Evolutionary conservation across 2,797 vertebrate species (phyloP).

Genomic region (Octomys mimax): DNA sequence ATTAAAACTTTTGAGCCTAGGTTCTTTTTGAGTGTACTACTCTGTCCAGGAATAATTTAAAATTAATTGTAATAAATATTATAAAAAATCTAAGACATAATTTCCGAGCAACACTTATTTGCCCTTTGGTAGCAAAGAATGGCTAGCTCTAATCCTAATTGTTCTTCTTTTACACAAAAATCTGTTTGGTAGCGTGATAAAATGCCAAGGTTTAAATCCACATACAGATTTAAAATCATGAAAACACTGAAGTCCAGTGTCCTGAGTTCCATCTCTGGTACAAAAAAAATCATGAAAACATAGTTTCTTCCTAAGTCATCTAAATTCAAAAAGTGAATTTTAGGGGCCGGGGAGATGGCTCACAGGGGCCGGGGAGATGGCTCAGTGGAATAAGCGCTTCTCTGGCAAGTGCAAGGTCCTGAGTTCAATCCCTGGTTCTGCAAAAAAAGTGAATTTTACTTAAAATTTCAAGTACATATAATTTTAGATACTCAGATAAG

Average conservation of each 20-base stretch:
- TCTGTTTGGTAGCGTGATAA: constrained; percentile 82
- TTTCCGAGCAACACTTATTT: constrained; percentile 81
- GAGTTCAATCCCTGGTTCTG: too few relatives aligned
- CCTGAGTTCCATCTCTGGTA: too few relatives aligned
- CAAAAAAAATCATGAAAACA: constrained; percentile 71
- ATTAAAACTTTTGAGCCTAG: neutral
- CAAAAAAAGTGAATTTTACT: neutral
- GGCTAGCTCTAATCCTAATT: constrained; percentile 82
- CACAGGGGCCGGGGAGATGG: too few relatives aligned
- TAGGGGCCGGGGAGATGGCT: too few relatives aligned
- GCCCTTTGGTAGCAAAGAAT: constrained; percentile 68
- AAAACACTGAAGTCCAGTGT: constrained; percentile 7
- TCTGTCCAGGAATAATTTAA: constrained; percentile 23
- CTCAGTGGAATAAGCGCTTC: too few relatives aligned
- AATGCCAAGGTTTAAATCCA: constrained; percentile 80
- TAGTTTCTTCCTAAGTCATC: constrained; percentile 72
- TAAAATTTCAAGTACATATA: constrained; percentile 57
- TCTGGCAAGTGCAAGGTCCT: too few relatives aligned
- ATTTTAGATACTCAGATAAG: constrained; percentile 15
- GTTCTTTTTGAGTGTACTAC: neutral
- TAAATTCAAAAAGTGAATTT: constrained; percentile 57
- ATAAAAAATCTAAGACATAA: constrained; percentile 80
- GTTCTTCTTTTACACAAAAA: constrained; percentile 82
- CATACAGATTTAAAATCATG: constrained; percentile 69
- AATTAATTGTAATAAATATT: constrained; percentile 59